Base-by-base conservation (phyloP, 2,888 invertebrate genomes). In the Proisotoma minuta region DNA sequence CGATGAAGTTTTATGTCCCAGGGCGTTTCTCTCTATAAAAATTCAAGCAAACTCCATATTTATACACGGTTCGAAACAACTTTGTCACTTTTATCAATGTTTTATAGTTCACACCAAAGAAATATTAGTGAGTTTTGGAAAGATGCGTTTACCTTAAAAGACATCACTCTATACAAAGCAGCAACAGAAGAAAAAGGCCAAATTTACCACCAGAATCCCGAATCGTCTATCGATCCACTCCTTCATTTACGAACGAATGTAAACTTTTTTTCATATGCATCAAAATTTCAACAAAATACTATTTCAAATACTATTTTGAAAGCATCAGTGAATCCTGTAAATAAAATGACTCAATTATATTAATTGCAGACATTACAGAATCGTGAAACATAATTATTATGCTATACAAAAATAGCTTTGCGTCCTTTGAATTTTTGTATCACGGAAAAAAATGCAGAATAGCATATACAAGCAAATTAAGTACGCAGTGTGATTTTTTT, bases 1-100 rank as follows among this genome's bases (percentile, higher is more conserved):
- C 91, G 81, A 81, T 96, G 95, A 76, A 96, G 84, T 80, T 92
- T 89, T 75, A 92, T 90, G 79, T 95, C 94, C 63, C 90, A 89
- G 48, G 90, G 87, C 34, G 93, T 91, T 81, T 94, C 94, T 81
- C 93, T 93, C 93, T 91, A 83, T 47, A 80, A 63, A 62, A 48
- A 52, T n/a, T 20, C 5, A 49, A 49, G 18, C 22, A 34, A 34
- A 8, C 8, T 8, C 34, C 8, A 8, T 34, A 10, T 10, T 34
- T 15, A 34, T 15, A 34, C 8, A 34, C 15, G 8, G 34, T 34
- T 8, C 34, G 15, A 10, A 34, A 34, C 15, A 34, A 34, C 34
- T 8, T 10, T 34, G 34, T 10, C 15, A 34, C 34, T 34, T 15
- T 34, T 10, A 15, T 34, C n/a, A n/a, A n/a, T n/a, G n/a, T 34